These are phyloP conservation scores for Thunnus maccoyii DNA, from an alignment of 2,113 vertebrate species.

Conservation along the genomic window DNA sequence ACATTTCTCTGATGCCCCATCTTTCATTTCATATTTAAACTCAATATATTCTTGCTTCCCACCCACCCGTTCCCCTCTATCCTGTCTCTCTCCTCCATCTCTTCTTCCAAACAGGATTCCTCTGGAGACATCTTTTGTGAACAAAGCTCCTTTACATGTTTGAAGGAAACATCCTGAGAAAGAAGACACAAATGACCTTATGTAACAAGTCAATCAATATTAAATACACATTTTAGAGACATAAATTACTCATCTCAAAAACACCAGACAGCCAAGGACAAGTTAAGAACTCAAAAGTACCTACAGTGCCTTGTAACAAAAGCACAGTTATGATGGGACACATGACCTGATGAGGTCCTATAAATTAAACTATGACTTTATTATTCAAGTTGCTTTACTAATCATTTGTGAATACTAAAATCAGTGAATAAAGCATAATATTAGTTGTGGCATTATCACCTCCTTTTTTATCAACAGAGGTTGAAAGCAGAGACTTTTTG, in stretches of 20 bases:
- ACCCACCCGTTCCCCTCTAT: too few relatives aligned
- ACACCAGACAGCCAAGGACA: not conserved
- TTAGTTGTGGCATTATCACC: too few relatives aligned
- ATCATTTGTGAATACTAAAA: too few relatives aligned
- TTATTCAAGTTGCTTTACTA: not conserved
- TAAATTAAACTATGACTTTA: not conserved
- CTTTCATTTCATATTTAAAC: slow-evolving; percentile 21
- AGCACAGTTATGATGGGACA: not conserved
- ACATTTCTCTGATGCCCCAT: slow-evolving; percentile 9
- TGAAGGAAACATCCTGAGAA: not conserved
- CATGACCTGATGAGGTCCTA: not conserved
- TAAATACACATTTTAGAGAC: not conserved
- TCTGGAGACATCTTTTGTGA: slow-evolving; percentile 14
- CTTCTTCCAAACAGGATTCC: slow-evolving; percentile 2
- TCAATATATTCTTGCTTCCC: not conserved
- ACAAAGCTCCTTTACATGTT: slow-evolving; percentile 39
- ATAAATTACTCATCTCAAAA: not conserved
- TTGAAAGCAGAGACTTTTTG: not conserved
- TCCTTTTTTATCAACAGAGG: not conserved
- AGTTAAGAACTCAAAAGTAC: not conserved
- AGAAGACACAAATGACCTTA: not conserved
- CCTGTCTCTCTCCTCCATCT: not conserved
- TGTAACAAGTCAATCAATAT: not conserved
- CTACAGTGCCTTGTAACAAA: not conserved
- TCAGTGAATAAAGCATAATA: too few relatives aligned